Evolutionary conservation across 2,888 invertebrate species (phyloP), one percentile per base, ranked within the genome.

Genomic region (Coleophora deauratella): DNA sequence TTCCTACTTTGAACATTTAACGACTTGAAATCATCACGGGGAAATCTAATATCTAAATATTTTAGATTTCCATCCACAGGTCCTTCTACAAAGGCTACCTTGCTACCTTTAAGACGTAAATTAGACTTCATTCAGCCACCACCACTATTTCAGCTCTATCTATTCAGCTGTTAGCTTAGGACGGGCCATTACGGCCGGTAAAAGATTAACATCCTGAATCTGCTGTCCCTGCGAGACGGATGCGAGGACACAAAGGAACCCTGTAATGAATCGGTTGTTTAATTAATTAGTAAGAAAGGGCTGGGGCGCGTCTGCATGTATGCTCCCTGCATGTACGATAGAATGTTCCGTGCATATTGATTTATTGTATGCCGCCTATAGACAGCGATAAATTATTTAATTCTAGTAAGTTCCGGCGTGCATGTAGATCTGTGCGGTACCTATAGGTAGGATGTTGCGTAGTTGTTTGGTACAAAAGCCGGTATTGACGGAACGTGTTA

Each of bases 181-280:
- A 30, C 30, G 33, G 35, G 34, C 11, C 14, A 40, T 14, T 35
- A 35, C 13, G 30, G 39, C 3, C 32, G 21, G 12, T 35, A 14
- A 34, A 38, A 38, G 42, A 38, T 42, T 35, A 42, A 35, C 38
- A 28, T 33, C 37, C 35, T 27, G 14, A 13, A 11, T 13, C 49
- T 74, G 66, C 72, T 62, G 55, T 64, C 79, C 46, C 68, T 62
- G 74, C 67, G 70, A 82, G 82, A 81, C 77, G 84, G 76, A 84
- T 84, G 84, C 77, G 75, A 78, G 78, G 77, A 78, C 60, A 82
- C 80, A 81, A 79, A 81, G 74, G 81, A 81, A 74, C 80, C 73
- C 71, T 84, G 88, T 90, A 90, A 90, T 90, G 90, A 90, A 90
- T 90, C 90, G 90, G 89, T 88, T 89, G 89, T 90, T 90, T 90